These are phyloP conservation scores for Perdita meconis DNA, from an alignment of 2,888 invertebrate species.

Conservation along the genomic window DNA sequence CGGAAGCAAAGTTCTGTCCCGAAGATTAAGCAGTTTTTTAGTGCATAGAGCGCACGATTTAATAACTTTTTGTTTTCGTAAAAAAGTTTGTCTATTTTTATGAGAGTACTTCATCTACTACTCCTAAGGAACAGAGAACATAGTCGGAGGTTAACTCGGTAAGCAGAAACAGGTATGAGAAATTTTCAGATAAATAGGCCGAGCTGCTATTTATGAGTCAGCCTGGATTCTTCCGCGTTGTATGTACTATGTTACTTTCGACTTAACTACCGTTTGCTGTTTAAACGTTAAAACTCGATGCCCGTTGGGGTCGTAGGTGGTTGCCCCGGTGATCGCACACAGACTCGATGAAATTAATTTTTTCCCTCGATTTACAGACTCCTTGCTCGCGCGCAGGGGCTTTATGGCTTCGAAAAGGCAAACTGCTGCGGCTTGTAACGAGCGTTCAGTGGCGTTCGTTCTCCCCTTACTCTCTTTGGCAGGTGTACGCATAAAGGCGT, in stretches of 20 bases:
- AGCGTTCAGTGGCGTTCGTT: background rate
- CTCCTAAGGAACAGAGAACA: too few species aligned
- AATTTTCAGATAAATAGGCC: too few species aligned
- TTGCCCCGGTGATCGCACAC: background rate
- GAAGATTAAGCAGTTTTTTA: background rate
- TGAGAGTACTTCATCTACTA: too few species aligned
- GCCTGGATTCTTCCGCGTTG: background rate
- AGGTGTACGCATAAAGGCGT: conserved; percentile 8
- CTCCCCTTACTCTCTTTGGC: background rate
- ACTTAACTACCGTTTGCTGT: background rate
- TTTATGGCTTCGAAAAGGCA: background rate
- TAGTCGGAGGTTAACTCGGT: too few species aligned
- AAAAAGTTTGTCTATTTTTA: too few species aligned
- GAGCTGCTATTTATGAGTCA: background rate
- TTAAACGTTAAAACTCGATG: background rate
- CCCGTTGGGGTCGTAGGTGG: background rate
- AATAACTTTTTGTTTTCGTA: too few species aligned
- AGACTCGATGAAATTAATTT: background rate
- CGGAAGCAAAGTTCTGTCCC: background rate
- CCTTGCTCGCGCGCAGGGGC: background rate
- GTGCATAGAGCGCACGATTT: background rate
- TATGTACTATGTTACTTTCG: background rate
- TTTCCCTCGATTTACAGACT: background rate
- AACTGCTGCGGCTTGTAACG: background rate
- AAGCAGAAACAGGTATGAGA: too few species aligned